Percentiles rank a stretch among this genome's conserved stretches.
Conservation (phyloP, 2,797 vertebrate genomes). For the Urosaurus nigricauda region DNA sequence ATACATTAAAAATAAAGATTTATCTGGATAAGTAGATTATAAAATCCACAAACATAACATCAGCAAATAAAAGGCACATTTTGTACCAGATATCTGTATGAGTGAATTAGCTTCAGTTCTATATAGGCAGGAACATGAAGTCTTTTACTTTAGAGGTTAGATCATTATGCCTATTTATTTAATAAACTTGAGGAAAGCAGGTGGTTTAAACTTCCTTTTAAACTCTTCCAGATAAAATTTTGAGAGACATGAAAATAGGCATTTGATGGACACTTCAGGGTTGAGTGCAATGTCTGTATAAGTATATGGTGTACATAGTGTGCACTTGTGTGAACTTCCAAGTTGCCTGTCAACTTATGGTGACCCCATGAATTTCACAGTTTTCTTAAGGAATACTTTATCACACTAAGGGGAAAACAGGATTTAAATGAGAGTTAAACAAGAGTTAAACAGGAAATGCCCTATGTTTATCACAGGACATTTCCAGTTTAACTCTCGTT, state of each 20-base stretch:
- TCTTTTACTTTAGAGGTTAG: background rate
- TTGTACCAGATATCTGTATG: background rate
- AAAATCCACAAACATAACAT: background rate
- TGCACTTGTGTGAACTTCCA: too few species aligned
- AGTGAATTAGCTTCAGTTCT: too few species aligned
- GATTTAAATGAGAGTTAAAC: too few species aligned
- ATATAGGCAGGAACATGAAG: background rate
- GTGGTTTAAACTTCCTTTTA: background rate
- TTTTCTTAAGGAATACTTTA: too few species aligned
- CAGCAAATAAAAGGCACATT: background rate
- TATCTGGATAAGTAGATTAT: background rate
- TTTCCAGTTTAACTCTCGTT: too few species aligned
- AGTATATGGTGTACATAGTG: background rate
- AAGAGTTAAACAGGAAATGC: too few species aligned
- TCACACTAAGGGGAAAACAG: too few species aligned
- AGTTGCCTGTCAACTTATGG: too few species aligned
- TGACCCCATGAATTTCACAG: too few species aligned
- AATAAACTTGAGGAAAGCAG: background rate
- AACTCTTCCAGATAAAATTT: background rate
- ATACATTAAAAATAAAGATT: background rate
- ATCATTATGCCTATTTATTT: background rate
- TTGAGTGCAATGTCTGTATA: background rate
- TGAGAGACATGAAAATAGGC: background rate
- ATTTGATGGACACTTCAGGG: background rate
- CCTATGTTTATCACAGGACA: too few species aligned